Base-by-base conservation (phyloP, 1,140 invertebrate genomes). In the Philopotamus ludificatus region DNA sequence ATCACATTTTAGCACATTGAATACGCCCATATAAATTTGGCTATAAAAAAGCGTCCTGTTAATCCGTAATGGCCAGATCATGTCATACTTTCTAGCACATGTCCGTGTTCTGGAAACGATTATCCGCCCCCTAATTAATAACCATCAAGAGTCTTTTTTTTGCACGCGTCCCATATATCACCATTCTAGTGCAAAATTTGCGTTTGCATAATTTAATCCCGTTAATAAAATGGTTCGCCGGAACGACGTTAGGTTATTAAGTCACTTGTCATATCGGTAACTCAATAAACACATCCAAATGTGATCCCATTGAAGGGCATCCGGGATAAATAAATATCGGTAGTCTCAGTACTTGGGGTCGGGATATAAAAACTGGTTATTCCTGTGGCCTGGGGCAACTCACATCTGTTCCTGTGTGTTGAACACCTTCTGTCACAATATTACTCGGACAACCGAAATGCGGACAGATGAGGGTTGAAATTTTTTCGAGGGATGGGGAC, bases 391-490 rank as follows among this genome's bases (percentile, higher is more conserved):
- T 62, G 45, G 47, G 60, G 53, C 55, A 7, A 60, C 7, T 47
- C 61, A 62, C 68, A 70, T 70, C 68, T 70, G 68, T 70, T 61
- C 64, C n/a, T 63, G 28, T 70, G 63, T 66, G 63, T 66, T 63
- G 60, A 66, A 66, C 61, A 64, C 68, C 68, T 70, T 66, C 64
- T 70, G 68, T 70, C 68, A 70, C 63, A 66, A 70, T 66, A 69
- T 62, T 50, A 23, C 18, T 26, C n/a, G 21, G n/a, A 62, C 28
- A 42, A 10, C 15, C 25, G n/a, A 65, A 26, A 34, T 63, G 21
- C 50, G 20, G 61, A 45, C n/a, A 49, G 21, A 41, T 39, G 26
- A 16, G 44, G 63, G 26, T 63, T 34, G 22, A 54, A 63, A 54
- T 50, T 20, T 44, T 53, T 44, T 18, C 2, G 3, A 39, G 49